Evolutionary conservation across 2,888 invertebrate species (phyloP), one percentile per base, ranked within the genome.

Genomic region (Trachelus iudaicus): DNA sequence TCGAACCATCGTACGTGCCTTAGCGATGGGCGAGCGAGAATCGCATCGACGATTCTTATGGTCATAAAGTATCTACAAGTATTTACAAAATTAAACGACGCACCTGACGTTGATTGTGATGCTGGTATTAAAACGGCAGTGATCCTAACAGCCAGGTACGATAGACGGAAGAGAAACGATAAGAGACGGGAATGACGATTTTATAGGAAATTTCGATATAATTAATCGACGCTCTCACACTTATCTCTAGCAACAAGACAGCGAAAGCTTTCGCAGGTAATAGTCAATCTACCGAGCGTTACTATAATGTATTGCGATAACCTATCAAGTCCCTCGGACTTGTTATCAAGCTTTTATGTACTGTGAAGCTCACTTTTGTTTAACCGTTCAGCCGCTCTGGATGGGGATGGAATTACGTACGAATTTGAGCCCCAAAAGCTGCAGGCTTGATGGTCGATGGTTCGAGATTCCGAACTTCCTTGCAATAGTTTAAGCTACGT

Each of bases 381-480:
- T 23, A 40, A 23, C 9, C 23, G 6, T 40, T 56, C 40, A 56
- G 23, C 40, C 40, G 23, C 9, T 56, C 40, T 6, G 23, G 40
- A 40, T 15, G 6, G 6, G 40, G 40, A 40, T 15, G 15, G 23
- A 69, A 11, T 11, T 33, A 3, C 31, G 69, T 30, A 12, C 13
- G 34, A 73, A 34, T 35, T 34, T 34, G 11, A 73, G 15, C 0
- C 73, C 23, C 73, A n/a, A 73, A 40, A 73, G 73, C 73, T 35
- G 31, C 11, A 31, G 69, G 79, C 84, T 34, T 11, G 34, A 81
- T 82, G 83, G 81, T 78, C 82, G 85, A 85, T 84, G 85, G 84
- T 82, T 83, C 85, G 85, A 86, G 86, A 85, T 85, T 83, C 80
- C 85, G 76, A 79, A 79, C 81, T 33, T 69, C 11, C 30, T 30